Base-by-base conservation (phyloP, 2,888 invertebrate species). In the Nemapogon koenigi region DNA sequence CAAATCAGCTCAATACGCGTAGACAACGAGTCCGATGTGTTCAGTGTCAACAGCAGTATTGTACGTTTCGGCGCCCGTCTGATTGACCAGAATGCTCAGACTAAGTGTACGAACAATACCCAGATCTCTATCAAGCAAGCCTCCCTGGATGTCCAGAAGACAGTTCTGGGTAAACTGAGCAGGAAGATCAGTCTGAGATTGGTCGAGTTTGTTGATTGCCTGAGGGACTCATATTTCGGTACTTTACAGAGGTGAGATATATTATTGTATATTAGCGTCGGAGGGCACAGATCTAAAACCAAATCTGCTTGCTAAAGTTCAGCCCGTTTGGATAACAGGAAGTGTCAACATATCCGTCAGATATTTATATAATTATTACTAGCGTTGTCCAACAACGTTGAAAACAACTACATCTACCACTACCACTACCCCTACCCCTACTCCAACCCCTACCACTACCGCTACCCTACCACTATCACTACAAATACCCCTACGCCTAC, bases 171-270 rank as follows among this genome's bases (percentile, higher is more conserved):
- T 2, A 83, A 84, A 46, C 68, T 94, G 38, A 91, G 92, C 51
- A 85, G 85, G 43, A 87, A 87, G 42, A 89, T 94, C 16, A 92
- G 91, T 27, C 78, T 83, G 39, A 87, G 91, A 55, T 78, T 94
- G 37, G 87, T 90, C 19, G 83, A 85, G 42, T 92, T 92, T 10
- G 87, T 94, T 2, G 87, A 91, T 50, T 90, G 91, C 55, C 79
- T 94, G 27, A 85, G 89, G 47, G 91, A 93, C 46, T 88, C 88
- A 2, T 93, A 91, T 53, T 86, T 91, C 25, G 93, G 93, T 2
- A 93, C 92, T 0, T 61, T 94, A 27, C 88, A 91, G 51, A 81
- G 94, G 59, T 93, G 46, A 49, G 46, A 14, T 11, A 18, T 14
- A 7, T 31, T 26, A 3, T 16, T 11, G 4, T 19, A 19, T 14